Conservation (phyloP, 2,888 invertebrate species). For the Dione vanillae region DNA sequence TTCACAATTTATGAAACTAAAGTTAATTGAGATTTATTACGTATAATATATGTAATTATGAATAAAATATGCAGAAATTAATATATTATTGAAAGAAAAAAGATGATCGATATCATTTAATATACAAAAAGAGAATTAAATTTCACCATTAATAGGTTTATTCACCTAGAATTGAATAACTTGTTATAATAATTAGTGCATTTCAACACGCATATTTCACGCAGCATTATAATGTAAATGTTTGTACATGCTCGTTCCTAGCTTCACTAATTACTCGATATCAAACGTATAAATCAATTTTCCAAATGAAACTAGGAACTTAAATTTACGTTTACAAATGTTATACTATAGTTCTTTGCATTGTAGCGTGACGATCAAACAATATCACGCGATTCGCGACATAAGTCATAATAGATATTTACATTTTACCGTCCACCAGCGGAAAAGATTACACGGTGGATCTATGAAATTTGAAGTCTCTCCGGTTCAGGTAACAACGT, state of each 20-base stretch:
- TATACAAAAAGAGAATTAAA: slow-evolving; percentile 15
- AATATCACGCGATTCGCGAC: slow-evolving; percentile 53
- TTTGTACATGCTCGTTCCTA: slow-evolving; percentile 10
- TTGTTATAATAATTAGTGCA: slow-evolving; percentile 40
- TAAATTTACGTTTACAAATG: slow-evolving; percentile 36
- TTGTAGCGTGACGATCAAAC: slow-evolving; percentile 50
- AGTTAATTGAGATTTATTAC: background rate
- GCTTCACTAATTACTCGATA: slow-evolving; percentile 28
- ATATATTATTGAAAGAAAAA: background rate
- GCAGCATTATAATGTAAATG: slow-evolving; percentile 36
- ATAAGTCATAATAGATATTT: slow-evolving; percentile 61
- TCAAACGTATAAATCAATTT: slow-evolving; percentile 44
- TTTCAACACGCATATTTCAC: slow-evolving; percentile 32
- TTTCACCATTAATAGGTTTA: slow-evolving; percentile 30
- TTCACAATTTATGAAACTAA: background rate
- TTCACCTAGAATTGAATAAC: slow-evolving; percentile 35
- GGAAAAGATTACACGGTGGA: slow-evolving; percentile 65
- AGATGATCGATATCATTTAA: background rate
- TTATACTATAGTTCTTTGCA: slow-evolving; percentile 47
- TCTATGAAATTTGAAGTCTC: slow-evolving; percentile 65
- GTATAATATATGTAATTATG: background rate
- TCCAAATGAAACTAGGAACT: slow-evolving; percentile 45
- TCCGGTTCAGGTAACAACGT: slow-evolving; percentile 50
- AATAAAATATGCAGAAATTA: background rate
- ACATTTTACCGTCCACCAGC: slow-evolving; percentile 60